phyloP scores from a whole-genome alignment of 2,113 vertebrate genomes.

The Gopherus flavomarginatus region DNA sequence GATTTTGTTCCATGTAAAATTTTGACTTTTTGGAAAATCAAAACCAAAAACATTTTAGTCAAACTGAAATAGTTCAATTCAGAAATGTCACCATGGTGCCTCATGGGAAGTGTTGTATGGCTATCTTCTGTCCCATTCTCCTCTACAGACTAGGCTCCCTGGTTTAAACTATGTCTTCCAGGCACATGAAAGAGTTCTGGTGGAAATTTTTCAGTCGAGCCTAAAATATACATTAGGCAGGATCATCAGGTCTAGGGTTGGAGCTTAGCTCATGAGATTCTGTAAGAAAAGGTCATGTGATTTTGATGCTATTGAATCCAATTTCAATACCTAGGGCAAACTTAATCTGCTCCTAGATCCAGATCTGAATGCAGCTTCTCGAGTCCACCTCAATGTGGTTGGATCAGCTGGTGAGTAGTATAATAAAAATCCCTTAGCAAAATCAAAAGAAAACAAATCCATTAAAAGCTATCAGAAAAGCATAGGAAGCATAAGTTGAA shows the following conservation, averaged over 20 bases:
- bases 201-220: too few relatives aligned
- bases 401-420: neutral
- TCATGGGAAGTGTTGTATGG: too few relatives aligned
- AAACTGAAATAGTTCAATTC: too few relatives aligned
- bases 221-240: too few relatives aligned
- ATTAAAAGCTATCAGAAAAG: neutral
- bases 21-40: neutral
- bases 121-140: too few relatives aligned
- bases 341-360: neutral
- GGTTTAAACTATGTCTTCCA: too few relatives aligned
- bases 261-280: neutral
- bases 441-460: neutral
- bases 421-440: neutral
- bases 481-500: rapidly evolving
- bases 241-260: neutral
- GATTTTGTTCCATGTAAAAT: neutral
- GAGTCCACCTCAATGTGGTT: neutral
- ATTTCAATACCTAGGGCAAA: neutral
- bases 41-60: neutral
- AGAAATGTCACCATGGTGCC: too few relatives aligned
- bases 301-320: neutral
- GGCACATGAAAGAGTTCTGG: too few relatives aligned
- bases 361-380: neutral
- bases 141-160: too few relatives aligned
- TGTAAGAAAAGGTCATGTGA: neutral